Conservation (phyloP, 2,113 vertebrate species). For the Dascyllus trimaculatus region DNA sequence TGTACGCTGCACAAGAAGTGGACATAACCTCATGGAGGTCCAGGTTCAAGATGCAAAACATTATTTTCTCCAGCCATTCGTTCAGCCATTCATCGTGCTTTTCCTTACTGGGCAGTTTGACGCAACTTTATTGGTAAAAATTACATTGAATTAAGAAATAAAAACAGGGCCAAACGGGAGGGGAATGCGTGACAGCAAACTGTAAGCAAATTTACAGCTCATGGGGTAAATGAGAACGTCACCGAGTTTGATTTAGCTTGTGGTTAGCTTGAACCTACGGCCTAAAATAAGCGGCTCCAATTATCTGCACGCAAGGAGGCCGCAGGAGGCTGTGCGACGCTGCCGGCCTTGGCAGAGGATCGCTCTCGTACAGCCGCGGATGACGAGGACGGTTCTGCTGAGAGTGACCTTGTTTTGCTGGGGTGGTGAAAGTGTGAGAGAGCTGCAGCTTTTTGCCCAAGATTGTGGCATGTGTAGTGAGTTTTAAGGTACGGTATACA, state of each 20-base stretch:
- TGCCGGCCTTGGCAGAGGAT: constrained; percentile 31
- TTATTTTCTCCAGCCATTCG: not conserved
- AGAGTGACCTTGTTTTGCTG: constrained; percentile 10
- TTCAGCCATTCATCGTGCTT: too few species aligned
- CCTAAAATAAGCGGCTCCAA: constrained; percentile 56
- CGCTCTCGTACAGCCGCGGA: constrained; percentile 3
- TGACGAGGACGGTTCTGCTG: constrained; percentile 1
- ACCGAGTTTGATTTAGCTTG: constrained; percentile 54
- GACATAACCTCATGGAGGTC: not conserved
- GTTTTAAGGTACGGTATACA: too few species aligned
- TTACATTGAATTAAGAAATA: constrained; percentile 3
- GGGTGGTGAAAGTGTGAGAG: not conserved
- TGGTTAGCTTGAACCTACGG: constrained; percentile 52
- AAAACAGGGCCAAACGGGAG: not conserved
- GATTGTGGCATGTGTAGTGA: not conserved
- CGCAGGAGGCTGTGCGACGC: not conserved
- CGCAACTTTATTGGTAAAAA: not conserved
- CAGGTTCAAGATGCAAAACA: constrained; percentile 11
- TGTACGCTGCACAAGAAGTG: not conserved
- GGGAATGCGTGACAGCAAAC: constrained; percentile 21
- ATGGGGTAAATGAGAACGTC: constrained; percentile 8
- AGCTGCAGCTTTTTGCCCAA: not conserved
- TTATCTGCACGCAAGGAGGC: constrained; percentile 42
- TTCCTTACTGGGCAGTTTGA: not conserved
- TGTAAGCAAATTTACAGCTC: constrained; percentile 31